phyloP scores from a whole-genome alignment of 2,113 vertebrate species.

The Trochalopteron elliotii region DNA sequence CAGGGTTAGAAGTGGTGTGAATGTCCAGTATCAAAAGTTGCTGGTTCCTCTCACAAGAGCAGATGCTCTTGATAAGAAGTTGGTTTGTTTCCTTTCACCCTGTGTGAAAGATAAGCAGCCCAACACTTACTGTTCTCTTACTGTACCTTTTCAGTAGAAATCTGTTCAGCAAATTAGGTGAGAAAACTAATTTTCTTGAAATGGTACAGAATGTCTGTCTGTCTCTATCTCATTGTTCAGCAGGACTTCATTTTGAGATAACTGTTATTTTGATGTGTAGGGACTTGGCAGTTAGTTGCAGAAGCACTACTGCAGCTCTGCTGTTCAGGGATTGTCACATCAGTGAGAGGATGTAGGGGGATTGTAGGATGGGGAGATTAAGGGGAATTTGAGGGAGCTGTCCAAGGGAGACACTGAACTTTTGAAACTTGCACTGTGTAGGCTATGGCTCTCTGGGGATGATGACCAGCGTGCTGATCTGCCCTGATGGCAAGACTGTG shows the following conservation, averaged over 20 bases:
- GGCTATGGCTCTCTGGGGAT: constrained; percentile 96
- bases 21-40: background rate
- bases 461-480: constrained; percentile 97
- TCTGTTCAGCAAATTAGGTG: background rate
- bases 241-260: background rate
- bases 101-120: background rate
- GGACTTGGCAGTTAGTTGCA: background rate
- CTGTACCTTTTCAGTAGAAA: background rate
- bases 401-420: background rate
- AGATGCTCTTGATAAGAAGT: background rate
- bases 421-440: constrained; percentile 40
- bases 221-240: background rate
- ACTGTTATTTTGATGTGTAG: background rate
- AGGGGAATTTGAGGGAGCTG: background rate
- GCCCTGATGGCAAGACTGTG: constrained; percentile 94
- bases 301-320: background rate
- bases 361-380: background rate
- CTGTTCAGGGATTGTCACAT: background rate
- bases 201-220: background rate
- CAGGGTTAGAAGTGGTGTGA: background rate
- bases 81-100: background rate
- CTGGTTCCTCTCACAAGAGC: background rate
- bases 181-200: background rate
- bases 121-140: background rate
- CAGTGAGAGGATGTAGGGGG: background rate